Percentiles rank a stretch among this genome's conserved stretches.
phyloP scores from a whole-genome alignment of 2,113 vertebrate species.

The Chitala chitala region DNA sequence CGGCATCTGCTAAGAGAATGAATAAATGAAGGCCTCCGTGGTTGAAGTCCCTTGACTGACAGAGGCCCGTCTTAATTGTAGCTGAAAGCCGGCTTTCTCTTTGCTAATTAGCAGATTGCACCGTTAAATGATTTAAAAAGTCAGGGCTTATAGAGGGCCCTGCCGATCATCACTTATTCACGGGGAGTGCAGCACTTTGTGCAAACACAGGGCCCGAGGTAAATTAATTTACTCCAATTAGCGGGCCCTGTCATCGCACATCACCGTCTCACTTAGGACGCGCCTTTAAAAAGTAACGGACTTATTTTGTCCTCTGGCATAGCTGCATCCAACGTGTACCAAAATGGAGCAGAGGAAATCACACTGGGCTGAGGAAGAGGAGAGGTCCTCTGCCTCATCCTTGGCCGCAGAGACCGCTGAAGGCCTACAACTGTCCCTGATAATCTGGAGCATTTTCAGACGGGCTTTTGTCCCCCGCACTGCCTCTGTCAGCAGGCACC shows the following conservation, averaged over 20 bases:
- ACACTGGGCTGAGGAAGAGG: slow-evolving; percentile 17
- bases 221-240: slow-evolving; percentile 75
- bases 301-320: slow-evolving; percentile 56
- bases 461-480: neutral
- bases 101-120: slow-evolving; percentile 71
- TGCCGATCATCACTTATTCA: slow-evolving; percentile 70
- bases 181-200: slow-evolving; percentile 47
- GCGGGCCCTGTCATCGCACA: slow-evolving; percentile 61
- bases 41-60: slow-evolving; percentile 47
- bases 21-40: slow-evolving; percentile 38
- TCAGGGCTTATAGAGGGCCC: slow-evolving; percentile 56
- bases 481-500: too few species aligned
- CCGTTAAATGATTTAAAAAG: slow-evolving; percentile 76
- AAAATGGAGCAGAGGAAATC: slow-evolving; percentile 48
- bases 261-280: slow-evolving; percentile 49
- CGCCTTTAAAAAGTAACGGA: slow-evolving; percentile 55
- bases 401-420: slow-evolving; percentile 1
- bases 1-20: slow-evolving; percentile 32
- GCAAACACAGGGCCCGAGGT: slow-evolving; percentile 60
- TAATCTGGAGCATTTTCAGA: neutral
- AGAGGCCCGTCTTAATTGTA: slow-evolving; percentile 62
- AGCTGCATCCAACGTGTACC: slow-evolving; percentile 50
- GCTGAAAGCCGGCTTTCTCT: slow-evolving; percentile 64
- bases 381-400: neutral
- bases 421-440: too few species aligned